Conservation (phyloP, 2,797 vertebrate species). For the Triplophysa yarkandensis region DNA sequence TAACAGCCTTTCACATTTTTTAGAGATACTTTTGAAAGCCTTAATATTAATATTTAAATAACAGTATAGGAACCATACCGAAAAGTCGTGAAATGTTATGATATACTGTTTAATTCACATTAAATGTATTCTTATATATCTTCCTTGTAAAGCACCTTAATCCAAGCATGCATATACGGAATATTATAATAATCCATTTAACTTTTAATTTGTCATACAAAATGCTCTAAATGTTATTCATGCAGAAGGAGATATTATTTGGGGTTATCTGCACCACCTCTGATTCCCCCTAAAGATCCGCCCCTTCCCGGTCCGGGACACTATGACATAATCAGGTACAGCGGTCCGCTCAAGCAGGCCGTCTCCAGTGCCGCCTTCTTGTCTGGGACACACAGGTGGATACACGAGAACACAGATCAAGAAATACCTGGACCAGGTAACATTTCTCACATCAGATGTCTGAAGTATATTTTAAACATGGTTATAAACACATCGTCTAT, state of each 20-base stretch:
- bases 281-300: slow-evolving; percentile 67
- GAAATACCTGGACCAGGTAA: slow-evolving; percentile 78
- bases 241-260: slow-evolving; percentile 71
- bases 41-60: too few relatives aligned
- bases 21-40: too few relatives aligned
- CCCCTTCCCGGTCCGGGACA: slow-evolving; percentile 76
- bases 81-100: too few relatives aligned
- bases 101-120: too few relatives aligned
- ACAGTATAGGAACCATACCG: too few relatives aligned
- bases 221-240: slow-evolving; percentile 24
- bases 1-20: too few relatives aligned
- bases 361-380: slow-evolving; percentile 75
- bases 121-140: too few relatives aligned
- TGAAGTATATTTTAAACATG: neutral
- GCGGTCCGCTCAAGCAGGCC: slow-evolving; percentile 59
- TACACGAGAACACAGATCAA: neutral
- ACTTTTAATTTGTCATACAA: neutral
- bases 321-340: slow-evolving; percentile 65
- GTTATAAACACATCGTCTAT: neutral
- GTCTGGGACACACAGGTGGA: slow-evolving; percentile 71
- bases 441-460: neutral
- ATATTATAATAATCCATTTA: too few relatives aligned
- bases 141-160: too few relatives aligned
- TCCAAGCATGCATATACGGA: too few relatives aligned
- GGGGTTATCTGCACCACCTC: slow-evolving; percentile 70